Percentiles rank a stretch among this genome's conserved stretches.
Evolutionary conservation across 2,113 vertebrate species (phyloP).

Genomic region (Okapia johnstoni): DNA sequence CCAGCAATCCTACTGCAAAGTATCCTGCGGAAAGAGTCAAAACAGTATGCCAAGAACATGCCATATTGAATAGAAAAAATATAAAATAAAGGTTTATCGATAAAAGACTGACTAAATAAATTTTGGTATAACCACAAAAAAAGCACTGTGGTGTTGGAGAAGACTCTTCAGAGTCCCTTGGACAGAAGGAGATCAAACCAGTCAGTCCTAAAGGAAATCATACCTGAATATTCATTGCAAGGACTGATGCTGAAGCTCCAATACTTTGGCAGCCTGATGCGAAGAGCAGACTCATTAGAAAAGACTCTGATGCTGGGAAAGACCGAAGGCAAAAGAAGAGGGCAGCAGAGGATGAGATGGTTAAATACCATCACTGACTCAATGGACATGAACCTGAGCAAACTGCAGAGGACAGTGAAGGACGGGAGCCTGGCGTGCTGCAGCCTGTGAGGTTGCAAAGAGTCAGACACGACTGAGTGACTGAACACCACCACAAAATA

Average conservation of each 20-base stretch:
- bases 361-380: neutral
- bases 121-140: neutral
- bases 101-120: neutral
- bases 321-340: neutral
- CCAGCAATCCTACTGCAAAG: neutral
- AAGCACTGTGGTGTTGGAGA: neutral
- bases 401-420: neutral
- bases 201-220: neutral
- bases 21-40: neutral
- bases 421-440: neutral
- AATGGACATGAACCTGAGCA: neutral
- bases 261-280: neutral
- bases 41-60: neutral
- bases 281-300: neutral
- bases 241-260: neutral
- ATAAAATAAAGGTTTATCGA: neutral
- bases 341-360: neutral
- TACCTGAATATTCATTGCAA: neutral
- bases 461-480: neutral
- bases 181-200: neutral
- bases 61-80: neutral
- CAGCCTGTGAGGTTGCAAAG: neutral
- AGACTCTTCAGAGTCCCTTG: neutral
- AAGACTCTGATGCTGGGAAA: neutral
- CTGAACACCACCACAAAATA: neutral